Base-by-base conservation (phyloP, 2,888 invertebrate species). In the Tribolium freemani region DNA sequence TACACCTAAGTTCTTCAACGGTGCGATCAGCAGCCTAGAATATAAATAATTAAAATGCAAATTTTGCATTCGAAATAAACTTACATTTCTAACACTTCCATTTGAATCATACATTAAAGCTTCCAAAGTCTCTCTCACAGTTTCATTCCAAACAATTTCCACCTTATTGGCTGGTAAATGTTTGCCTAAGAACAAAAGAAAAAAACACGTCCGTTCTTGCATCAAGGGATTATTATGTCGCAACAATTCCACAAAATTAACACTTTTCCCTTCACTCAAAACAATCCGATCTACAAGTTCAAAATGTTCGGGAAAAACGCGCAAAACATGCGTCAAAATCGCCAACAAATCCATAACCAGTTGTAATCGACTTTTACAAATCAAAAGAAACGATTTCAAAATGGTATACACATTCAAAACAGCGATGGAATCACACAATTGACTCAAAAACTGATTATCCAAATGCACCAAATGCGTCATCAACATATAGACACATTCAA, bases 211-310 rank as follows among this genome's bases (percentile, higher is more conserved):
- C 80, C 94, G 89, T 79, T 91, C 90, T 77, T 86, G 80, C 5
- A 93, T 79, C 0, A 89, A 84, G 69, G 90, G 88, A 78, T 89
- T 89, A 0, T 89, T 88, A 80, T 90, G 90, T 77, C 90, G 88
- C 68, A 93, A 83, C 60, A 93, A 87, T 30, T 83, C 83, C 45
- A 89, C 84, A 71, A 93, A 88, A 80, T 86, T 80, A 13, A 76
- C 69, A n/a, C 2, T 26, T 54, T 31, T 58, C 2, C 77, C 70
- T 30, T 74, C 72, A 72, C 79, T 75, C 69, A 91, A 87, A 3
- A 94, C 86, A 71, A 95, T 91, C 79, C 90, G 91, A 81, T 94
- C 93, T 0, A 95, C 92, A 0, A 95, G 88, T 70, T 92, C 92
- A 0, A 91, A 91, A 82, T 94, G 93, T 81, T 94, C 93, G 0